Conservation (phyloP, 1,140 invertebrate species). For the Nixonia krombeini region DNA sequence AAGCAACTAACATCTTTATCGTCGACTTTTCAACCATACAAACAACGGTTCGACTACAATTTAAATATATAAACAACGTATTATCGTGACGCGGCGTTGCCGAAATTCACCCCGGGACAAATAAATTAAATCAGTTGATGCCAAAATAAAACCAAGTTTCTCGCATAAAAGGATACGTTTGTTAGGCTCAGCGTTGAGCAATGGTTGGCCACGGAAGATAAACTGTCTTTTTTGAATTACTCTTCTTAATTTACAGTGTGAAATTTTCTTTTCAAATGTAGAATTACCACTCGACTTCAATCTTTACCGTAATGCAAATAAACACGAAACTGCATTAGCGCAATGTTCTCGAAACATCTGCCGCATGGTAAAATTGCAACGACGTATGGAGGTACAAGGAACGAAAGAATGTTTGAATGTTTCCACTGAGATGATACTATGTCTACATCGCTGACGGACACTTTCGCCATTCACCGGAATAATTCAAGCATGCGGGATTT, state of each 20-base stretch:
- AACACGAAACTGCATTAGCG: conserved; percentile 12
- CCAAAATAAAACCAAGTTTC: no score
- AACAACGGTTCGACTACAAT: conserved; percentile 14
- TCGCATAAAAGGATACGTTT: no score
- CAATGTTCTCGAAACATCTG: conserved; percentile 8
- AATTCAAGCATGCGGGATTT: conserved; percentile 1
- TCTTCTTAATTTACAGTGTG: conserved; percentile 20
- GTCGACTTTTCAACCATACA: conserved; percentile 13
- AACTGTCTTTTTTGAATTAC: no score
- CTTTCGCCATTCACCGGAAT: background rate
- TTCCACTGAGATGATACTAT: background rate
- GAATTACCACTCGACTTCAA: conserved; percentile 7
- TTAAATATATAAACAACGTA: background rate
- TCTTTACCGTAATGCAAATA: conserved; percentile 21
- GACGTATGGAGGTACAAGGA: conserved; percentile 7
- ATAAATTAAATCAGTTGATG: no score
- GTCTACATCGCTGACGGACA: background rate
- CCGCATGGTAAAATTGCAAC: conserved; percentile 16
- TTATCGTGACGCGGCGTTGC: no score
- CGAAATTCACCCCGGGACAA: no score
- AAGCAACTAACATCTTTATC: conserved; percentile 28
- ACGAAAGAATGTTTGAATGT: conserved; percentile 2
- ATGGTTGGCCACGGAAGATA: no score
- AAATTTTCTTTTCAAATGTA: conserved; percentile 10
- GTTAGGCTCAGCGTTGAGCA: no score